phyloP scores from a whole-genome alignment of 64 coral and sea anemone genomes.

The Stichodactyla mertensii region DNA sequence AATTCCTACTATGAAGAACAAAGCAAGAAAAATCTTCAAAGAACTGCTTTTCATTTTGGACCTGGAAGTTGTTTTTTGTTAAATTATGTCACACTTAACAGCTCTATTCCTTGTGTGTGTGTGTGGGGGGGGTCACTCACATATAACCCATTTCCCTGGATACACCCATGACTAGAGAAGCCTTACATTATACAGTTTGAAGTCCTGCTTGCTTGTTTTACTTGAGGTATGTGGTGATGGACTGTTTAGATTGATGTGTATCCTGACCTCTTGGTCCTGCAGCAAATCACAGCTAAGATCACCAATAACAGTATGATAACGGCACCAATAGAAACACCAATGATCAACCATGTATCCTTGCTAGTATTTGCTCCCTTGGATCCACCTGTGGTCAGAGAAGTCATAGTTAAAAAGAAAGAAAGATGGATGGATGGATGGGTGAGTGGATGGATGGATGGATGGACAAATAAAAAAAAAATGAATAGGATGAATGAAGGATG shows the following conservation, averaged over 20 bases:
- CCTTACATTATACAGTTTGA: too few relatives aligned
- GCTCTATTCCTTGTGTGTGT: too few relatives aligned
- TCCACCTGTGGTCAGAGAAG: not conserved
- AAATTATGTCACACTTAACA: too few relatives aligned
- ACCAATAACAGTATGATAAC: not conserved
- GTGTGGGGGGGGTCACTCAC: too few relatives aligned
- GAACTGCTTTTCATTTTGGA: too few relatives aligned
- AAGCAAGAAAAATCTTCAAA: too few relatives aligned
- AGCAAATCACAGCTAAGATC: slow-evolving; percentile 3
- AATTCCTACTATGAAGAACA: too few relatives aligned
- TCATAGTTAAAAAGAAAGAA: not conserved
- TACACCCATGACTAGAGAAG: too few relatives aligned
- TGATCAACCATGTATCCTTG: not conserved
- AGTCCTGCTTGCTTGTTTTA: not conserved
- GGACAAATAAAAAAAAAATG: not conserved
- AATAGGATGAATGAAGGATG: not conserved
- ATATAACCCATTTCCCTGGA: too few relatives aligned
- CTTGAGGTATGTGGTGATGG: not conserved
- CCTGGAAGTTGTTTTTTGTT: too few relatives aligned
- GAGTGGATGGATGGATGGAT: not conserved
- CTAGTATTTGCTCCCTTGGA: not conserved
- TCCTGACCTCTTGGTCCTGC: not conserved
- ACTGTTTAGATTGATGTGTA: not conserved
- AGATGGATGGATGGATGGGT: not conserved
- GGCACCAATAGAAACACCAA: slow-evolving; percentile 10